Evolutionary conservation across 2,888 invertebrate species (phyloP).

Genomic region (Spilosoma lubricipeda): DNA sequence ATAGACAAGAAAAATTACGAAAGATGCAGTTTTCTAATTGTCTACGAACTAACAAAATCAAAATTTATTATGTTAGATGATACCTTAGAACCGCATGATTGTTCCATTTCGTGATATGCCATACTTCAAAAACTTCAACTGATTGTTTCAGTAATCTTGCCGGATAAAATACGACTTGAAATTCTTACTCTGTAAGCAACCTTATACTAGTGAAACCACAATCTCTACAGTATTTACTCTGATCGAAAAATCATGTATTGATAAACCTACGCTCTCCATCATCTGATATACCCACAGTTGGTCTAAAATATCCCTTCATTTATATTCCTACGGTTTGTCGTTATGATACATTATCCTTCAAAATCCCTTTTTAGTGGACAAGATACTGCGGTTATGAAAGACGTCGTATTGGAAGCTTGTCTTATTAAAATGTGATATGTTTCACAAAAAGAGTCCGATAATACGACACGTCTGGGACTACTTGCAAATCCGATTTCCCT

Average conservation of each 20-base stretch:
- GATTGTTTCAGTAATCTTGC: background rate
- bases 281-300: slow-evolving; percentile 10
- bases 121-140: too few species aligned
- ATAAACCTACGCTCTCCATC: slow-evolving; percentile 1
- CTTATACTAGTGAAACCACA: background rate
- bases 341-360: slow-evolving; percentile 24
- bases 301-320: slow-evolving; percentile 17
- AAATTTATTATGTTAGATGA: too few species aligned
- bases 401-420: slow-evolving; percentile 55
- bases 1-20: background rate
- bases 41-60: background rate
- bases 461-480: slow-evolving; percentile 83
- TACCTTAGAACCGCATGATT: too few species aligned
- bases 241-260: background rate
- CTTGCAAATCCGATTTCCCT: slow-evolving; percentile 84
- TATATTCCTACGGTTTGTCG: slow-evolving; percentile 17
- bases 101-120: too few species aligned
- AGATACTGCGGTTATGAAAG: slow-evolving; percentile 49
- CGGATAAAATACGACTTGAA: background rate
- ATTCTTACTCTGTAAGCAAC: background rate
- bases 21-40: background rate
- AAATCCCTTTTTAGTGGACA: slow-evolving; percentile 37
- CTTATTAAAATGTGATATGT: slow-evolving; percentile 78
- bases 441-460: slow-evolving; percentile 80
- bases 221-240: background rate